Percentiles rank a stretch among this genome's conserved stretches.
phyloP scores from a whole-genome alignment of 2,888 invertebrate species.

The Saturnia japonica region DNA sequence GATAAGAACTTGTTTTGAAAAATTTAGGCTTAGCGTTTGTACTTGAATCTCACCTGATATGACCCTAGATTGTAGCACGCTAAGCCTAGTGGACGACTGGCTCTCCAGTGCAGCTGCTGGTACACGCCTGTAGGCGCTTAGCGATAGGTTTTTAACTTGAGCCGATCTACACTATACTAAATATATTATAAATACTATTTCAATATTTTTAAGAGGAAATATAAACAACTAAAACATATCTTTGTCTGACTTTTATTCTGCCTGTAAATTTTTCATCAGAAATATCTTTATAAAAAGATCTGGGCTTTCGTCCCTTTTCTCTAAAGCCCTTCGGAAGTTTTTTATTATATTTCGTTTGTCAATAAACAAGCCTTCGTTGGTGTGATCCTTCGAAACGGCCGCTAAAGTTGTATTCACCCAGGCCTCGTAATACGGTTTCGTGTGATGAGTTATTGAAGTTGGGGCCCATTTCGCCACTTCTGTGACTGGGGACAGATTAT shows the following conservation, averaged over 20 bases:
- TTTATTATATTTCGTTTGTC: constrained; percentile 41
- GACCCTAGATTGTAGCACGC: no score
- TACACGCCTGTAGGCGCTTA: no score
- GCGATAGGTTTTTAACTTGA: no score
- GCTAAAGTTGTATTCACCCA: constrained; percentile 65
- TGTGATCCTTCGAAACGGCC: constrained; percentile 47
- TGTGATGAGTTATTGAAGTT: constrained; percentile 45
- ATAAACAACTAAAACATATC: constrained; percentile 23
- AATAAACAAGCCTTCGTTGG: constrained; percentile 39
- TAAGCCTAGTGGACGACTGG: no score
- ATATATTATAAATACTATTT: no score
- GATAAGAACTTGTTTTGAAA: no score
- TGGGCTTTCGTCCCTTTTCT: constrained; percentile 39
- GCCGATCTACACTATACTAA: no score
- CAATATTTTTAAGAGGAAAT: no score
- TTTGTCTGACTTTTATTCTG: constrained; percentile 53
- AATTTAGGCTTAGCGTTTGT: no score
- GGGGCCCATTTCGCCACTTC: constrained; percentile 68
- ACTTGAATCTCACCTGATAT: no score
- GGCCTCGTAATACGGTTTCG: constrained; percentile 68
- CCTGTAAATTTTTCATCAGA: constrained; percentile 59
- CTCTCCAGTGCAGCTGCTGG: no score
- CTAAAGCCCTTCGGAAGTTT: constrained; percentile 39
- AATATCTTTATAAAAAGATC: constrained; percentile 49
- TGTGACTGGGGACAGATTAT: constrained; percentile 45